Evolutionary conservation across 2,888 invertebrate genomes (phyloP), one percentile per base, ranked within the genome.

Genomic region (Hanleya hanleyi): DNA sequence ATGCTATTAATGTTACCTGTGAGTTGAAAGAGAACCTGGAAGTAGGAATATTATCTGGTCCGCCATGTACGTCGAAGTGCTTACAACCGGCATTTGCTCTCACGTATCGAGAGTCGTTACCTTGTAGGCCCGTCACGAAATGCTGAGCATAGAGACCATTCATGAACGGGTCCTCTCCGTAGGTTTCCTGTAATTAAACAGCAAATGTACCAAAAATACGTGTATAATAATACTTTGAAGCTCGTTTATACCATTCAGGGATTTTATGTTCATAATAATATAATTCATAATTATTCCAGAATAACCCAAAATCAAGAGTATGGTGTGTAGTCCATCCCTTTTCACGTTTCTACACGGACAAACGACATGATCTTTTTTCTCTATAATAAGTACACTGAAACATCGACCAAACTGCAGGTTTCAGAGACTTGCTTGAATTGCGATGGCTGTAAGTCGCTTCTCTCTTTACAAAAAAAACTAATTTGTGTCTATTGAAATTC

Each of bases 101-200:
- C 9, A 90, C 76, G 75, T 89, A 89, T 35, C 86, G 79, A 1
- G 81, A 74, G 65, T 88, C 76, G 49, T 81, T 67, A 9, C 89
- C 89, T 74, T 89, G 89, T 26, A 89, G 76, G 51, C 89, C 89
- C n/a, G 71, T 69, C 2, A 90, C 89, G 82, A 83, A 90, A 22
- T 77, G 72, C 18, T 70, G 61, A 12, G 86, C 86, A 70, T 85
- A 77, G 6, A 77, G 74, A 18, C 89, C 88, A 49, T 80, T 83
- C 67, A 90, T 75, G 73, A 80, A 87, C 0, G 90, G 89, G 72
- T 89, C 89, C 71, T 90, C 90, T 36, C 89, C 89, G 73, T 89
- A 89, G 0, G 89, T 89, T 75, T 89, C 89, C 89, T 88, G 69
- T 7, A 68, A n/a, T n/a, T n/a, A n/a, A n/a, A n/a, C n/a, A n/a